Conservation (phyloP, 1,140 invertebrate genomes). For the Brachionus sp. region DNA sequence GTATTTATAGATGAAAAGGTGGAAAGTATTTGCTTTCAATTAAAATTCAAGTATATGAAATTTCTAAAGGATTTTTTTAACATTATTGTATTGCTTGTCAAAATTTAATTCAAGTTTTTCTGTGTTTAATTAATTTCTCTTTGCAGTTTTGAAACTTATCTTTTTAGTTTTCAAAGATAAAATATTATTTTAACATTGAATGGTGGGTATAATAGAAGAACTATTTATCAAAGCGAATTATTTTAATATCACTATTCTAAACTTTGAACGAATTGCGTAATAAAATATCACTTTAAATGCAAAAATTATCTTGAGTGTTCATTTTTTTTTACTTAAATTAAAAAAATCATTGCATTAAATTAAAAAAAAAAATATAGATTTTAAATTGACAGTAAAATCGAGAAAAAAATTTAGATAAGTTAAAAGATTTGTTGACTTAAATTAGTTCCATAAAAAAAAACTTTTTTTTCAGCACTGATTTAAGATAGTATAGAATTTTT, state of each 20-base stretch:
- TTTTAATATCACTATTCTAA: not conserved
- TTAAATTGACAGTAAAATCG: too few relatives aligned
- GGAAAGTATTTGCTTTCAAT: not conserved
- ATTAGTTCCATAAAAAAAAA: too few relatives aligned
- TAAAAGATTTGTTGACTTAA: too few relatives aligned
- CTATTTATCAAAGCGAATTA: not conserved
- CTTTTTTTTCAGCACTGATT: too few relatives aligned
- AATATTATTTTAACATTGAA: not conserved
- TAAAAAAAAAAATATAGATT: too few relatives aligned
- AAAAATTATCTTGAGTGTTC: not conserved
- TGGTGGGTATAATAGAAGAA: not conserved
- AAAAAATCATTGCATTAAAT: not conserved
- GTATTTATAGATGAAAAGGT: slow-evolving; percentile 2
- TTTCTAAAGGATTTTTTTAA: not conserved
- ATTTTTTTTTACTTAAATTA: not conserved
- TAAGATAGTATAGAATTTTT: too few relatives aligned
- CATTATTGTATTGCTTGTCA: slow-evolving; percentile 25
- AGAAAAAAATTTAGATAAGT: too few relatives aligned
- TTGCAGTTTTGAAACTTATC: not conserved
- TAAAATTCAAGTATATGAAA: not conserved
- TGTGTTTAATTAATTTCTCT: not conserved
- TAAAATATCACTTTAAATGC: not conserved
- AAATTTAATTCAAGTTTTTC: slow-evolving; percentile 17
- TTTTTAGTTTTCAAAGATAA: not conserved
- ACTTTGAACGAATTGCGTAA: not conserved